These are phyloP conservation scores for Trichosurus vulpecula DNA, from an alignment of 2,797 vertebrate species.

Conservation along the genomic window DNA sequence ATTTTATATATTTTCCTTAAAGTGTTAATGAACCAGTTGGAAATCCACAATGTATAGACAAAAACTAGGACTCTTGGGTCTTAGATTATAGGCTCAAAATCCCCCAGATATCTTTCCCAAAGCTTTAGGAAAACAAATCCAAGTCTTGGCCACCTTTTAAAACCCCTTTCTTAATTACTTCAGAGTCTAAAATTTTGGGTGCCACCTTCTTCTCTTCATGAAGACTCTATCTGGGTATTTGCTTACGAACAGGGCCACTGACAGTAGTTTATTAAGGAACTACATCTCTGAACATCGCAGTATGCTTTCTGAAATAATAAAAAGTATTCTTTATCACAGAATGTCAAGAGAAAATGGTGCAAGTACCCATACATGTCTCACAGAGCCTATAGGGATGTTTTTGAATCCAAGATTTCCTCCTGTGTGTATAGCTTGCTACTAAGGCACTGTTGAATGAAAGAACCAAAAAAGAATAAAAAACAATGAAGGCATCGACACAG, in stretches of 20 bases:
- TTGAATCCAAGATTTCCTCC: not conserved
- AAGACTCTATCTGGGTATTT: not conserved
- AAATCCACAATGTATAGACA: not conserved
- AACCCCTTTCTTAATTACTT: not conserved
- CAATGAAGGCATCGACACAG: not conserved
- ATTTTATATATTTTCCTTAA: not conserved
- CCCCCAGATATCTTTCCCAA: not conserved
- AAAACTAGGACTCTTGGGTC: not conserved
- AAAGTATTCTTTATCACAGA: not conserved
- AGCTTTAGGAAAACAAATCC: not conserved
- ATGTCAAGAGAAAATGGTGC: not conserved
- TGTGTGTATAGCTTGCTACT: not conserved
- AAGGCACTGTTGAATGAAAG: conserved; percentile 38
- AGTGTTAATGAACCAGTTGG: not conserved
- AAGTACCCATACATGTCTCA: not conserved
- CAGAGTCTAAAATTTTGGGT: not conserved
- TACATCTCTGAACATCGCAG: not conserved
- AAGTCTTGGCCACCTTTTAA: not conserved
- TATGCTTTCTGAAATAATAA: conserved; percentile 30
- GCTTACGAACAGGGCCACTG: not conserved
- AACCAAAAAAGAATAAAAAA: not conserved
- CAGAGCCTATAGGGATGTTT: not conserved
- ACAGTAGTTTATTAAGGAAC: not conserved
- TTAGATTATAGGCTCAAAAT: not conserved
- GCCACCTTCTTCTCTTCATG: not conserved